Percentiles rank a stretch among this genome's conserved stretches.
phyloP scores from a whole-genome alignment of 1,140 invertebrate species.

The Neodiprion virginianus region DNA sequence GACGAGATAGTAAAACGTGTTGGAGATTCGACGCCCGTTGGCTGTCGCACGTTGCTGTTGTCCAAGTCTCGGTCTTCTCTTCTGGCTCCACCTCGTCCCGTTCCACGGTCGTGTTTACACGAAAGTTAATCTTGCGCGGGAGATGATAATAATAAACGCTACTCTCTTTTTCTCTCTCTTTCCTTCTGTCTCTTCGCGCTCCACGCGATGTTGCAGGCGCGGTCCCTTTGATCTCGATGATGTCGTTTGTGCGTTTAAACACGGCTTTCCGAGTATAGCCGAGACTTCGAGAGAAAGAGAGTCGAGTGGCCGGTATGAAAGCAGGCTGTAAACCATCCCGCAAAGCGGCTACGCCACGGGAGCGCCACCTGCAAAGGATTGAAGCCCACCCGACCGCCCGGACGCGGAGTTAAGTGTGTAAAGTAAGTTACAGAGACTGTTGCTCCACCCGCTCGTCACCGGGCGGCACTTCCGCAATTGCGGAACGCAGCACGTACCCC shows the following conservation, averaged over 20 bases:
- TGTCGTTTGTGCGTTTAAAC: slow-evolving; percentile 58
- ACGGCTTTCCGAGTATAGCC: slow-evolving; percentile 44
- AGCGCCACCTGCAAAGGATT: no score
- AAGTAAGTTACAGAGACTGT: no score
- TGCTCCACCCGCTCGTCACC: no score
- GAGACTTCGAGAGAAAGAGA: slow-evolving; percentile 29
- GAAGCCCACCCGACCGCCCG: no score
- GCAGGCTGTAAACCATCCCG: no score
- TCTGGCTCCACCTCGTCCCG: slow-evolving; percentile 5
- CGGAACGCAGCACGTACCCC: no score
- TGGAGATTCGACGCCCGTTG: slow-evolving; percentile 17
- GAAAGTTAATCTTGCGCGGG: slow-evolving; percentile 41
- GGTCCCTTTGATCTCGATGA: slow-evolving; percentile 53
- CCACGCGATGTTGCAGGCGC: slow-evolving; percentile 29
- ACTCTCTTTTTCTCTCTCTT: slow-evolving; percentile 28
- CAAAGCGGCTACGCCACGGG: no score
- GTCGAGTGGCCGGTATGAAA: slow-evolving; percentile 39
- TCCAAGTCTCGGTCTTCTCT: no score
- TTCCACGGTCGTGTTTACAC: slow-evolving; percentile 35
- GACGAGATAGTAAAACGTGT: slow-evolving; percentile 24
- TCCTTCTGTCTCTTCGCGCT: slow-evolving; percentile 17
- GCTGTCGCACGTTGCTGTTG: slow-evolving; percentile 8
- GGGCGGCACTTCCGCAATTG: no score
- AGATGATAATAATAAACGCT: slow-evolving; percentile 52
- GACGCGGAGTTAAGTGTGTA: no score